A percentile compares a stretch with the other conserved stretches of the same genome.
Evolutionary conservation across 2,797 vertebrate genomes (phyloP).

Genomic region (Carapus acus): DNA sequence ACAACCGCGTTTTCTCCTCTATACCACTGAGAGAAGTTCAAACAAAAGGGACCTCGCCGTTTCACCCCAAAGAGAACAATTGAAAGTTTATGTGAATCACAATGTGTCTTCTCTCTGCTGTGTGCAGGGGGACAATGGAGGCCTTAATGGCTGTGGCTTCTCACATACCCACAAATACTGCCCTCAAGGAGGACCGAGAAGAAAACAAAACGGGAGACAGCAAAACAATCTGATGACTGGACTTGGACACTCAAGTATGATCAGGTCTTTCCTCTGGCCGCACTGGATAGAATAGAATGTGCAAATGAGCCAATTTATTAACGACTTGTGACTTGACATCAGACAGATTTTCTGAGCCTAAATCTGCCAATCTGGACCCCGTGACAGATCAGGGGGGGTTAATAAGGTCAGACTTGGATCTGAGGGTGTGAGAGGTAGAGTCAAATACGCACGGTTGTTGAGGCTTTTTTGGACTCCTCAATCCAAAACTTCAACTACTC

Average conservation of each 20-base stretch:
- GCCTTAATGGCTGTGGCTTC: conserved; percentile 52
- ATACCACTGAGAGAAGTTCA: conserved; percentile 55
- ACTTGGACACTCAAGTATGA: conserved; percentile 16
- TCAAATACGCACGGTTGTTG: conserved; percentile 17
- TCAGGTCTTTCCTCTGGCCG: neutral
- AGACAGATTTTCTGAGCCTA: conserved; percentile 18
- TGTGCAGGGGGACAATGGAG: conserved; percentile 63
- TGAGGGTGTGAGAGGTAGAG: neutral
- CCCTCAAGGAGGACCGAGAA: conserved; percentile 35
- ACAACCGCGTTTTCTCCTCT: conserved; percentile 45
- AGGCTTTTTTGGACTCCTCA: neutral
- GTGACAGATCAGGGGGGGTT: conserved; percentile 30
- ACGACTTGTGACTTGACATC: conserved; percentile 28
- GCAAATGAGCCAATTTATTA: conserved; percentile 2
- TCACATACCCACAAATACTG: conserved; percentile 47
- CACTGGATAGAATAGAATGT: too few relatives aligned
- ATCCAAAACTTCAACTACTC: too few relatives aligned
- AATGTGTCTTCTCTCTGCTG: conserved; percentile 59
- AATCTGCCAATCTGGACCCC: conserved; percentile 19
- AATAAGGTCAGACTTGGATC: conserved; percentile 9
- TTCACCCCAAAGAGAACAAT: conserved; percentile 74
- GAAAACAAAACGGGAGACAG: conserved; percentile 5
- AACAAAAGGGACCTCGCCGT: conserved; percentile 75
- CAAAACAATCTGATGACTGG: conserved; percentile 31
- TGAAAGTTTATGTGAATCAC: conserved; percentile 68